Base-by-base conservation (phyloP, 2,888 invertebrate genomes). In the Chirona hameri region DNA sequence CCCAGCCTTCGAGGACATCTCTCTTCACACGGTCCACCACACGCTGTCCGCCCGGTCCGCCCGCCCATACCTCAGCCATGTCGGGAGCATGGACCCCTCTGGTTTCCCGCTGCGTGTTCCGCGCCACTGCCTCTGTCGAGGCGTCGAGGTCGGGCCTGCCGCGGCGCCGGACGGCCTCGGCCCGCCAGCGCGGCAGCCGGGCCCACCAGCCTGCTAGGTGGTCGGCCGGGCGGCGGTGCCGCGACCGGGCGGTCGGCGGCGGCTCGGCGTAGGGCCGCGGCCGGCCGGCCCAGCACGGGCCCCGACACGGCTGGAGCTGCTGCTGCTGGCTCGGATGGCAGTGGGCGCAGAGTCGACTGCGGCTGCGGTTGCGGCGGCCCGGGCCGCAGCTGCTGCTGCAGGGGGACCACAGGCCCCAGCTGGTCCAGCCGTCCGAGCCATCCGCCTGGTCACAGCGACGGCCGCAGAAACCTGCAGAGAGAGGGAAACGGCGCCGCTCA, bases 301-400 rank as follows among this genome's bases (percentile, higher is more conserved):
- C 76, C 24, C 10, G 24, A 46, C 76, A 76, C 39, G 76, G 39
- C 39, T 46, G 76, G 39, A 5, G 24, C 76, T 76, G 27, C 24
- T 3, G 27, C 76, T 76, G 39, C 12, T 21, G 76, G 52, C 52
- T 21, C 1, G 39, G 76, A 39, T 7, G 76, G 76, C 76, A 76
- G 24, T 10, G 2, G 24, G 0, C 76, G 24, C 24, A 18, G 39
- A 46, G 39, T 18, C 76, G 24, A 24, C 21, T 18, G 21, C 76
- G 39, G 24, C 24, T 27, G 76, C 76, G 76, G 7, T 24, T 10
- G 27, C 76, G 39, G 9, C 10, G 7, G 39, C 76, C 76, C 21
- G 18, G 76, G 46, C 76, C 76, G 46, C 76, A 76, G 24, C 39
- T 21, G 76, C 24, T 24, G 76, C 76, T 76, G 76, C 76, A 76